Conservation (phyloP, 2,797 vertebrate species). For the Phoxinus dragarum region DNA sequence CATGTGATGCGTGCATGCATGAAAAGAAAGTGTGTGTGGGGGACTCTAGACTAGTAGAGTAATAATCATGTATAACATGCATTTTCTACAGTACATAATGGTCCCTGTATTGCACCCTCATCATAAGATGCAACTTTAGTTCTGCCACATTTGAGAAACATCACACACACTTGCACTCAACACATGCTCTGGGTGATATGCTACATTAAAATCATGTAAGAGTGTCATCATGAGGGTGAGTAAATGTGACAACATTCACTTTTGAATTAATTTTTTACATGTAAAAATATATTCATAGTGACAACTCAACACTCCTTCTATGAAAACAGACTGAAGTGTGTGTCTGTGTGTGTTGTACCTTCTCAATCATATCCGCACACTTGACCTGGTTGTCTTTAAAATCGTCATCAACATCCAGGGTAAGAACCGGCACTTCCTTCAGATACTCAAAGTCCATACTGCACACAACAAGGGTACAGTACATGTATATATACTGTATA, state of each 20-base stretch:
- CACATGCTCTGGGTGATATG: neutral
- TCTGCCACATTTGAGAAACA: neutral
- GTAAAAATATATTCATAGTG: neutral
- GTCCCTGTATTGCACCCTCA: neutral
- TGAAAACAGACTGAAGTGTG: neutral
- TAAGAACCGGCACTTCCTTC: slow-evolving; percentile 86
- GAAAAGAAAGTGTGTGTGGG: neutral
- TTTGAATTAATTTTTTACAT: neutral
- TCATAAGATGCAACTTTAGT: neutral
- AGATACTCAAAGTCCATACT: slow-evolving; percentile 90
- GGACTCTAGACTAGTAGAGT: too few species aligned
- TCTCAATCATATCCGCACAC: slow-evolving; percentile 85
- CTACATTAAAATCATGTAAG: neutral
- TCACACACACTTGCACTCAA: neutral
- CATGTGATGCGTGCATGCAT: neutral
- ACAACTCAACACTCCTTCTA: neutral
- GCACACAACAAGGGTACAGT: slow-evolving; percentile 32
- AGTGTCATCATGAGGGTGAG: neutral
- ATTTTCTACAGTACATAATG: neutral
- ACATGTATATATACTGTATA: too few species aligned
- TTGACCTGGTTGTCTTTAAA: slow-evolving; percentile 80
- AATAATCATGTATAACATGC: neutral
- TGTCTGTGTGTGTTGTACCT: slow-evolving; percentile 77
- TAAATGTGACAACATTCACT: neutral
- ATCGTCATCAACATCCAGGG: slow-evolving; percentile 88